Percentiles rank a stretch among this genome's conserved stretches.
Evolutionary conservation across 2,797 vertebrate genomes (phyloP).

Genomic region (Labeo calbasu): DNA sequence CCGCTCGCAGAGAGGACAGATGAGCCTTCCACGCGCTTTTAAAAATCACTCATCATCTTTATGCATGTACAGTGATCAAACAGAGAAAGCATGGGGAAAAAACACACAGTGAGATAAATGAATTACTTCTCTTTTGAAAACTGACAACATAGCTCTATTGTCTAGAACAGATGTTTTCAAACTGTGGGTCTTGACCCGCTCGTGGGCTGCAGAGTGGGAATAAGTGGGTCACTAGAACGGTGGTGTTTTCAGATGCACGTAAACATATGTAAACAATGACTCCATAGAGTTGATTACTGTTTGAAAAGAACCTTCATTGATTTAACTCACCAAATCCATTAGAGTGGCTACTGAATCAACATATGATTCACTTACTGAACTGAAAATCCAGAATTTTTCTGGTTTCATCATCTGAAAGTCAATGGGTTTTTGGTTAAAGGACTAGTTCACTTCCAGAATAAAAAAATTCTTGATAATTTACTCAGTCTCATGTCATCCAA

Average conservation of each 20-base stretch:
- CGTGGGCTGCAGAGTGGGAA: background rate
- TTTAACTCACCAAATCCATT: background rate
- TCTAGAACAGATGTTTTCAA: background rate
- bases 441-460: too few relatives aligned
- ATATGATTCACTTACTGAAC: background rate
- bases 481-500: too few relatives aligned
- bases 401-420: background rate
- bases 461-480: too few relatives aligned
- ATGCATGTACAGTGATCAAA: constrained; percentile 35
- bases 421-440: background rate
- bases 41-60: constrained; percentile 45
- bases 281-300: background rate
- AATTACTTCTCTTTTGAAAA: background rate
- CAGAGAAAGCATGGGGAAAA: background rate
- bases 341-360: background rate
- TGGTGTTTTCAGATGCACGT: background rate
- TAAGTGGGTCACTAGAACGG: background rate
- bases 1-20: constrained; percentile 41
- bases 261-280: background rate
- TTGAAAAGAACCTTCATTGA: background rate
- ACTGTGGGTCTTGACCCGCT: background rate
- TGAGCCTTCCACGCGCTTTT: constrained; percentile 32
- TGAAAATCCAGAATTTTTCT: background rate
- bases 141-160: background rate
- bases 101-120: background rate